Evolutionary conservation across 2,113 vertebrate genomes (phyloP).

Genomic region (Pomatorhinus ruficollis): DNA sequence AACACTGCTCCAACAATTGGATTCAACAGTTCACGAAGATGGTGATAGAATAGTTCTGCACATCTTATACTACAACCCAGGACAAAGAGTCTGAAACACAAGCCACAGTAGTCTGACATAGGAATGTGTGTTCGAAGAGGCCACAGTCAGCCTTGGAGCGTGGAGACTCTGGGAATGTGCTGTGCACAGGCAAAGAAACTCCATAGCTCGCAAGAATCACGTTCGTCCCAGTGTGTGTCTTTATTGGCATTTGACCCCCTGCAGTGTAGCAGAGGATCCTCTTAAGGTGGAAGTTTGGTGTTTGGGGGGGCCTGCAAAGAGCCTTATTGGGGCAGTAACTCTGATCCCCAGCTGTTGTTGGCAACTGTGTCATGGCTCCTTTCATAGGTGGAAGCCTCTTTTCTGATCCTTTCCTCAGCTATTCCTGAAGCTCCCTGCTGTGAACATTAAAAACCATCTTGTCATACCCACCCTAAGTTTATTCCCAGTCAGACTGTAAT

Average conservation of each 20-base stretch:
- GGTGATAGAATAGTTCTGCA: too few relatives aligned
- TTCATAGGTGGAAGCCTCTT: not conserved
- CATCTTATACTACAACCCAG: too few relatives aligned
- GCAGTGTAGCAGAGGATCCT: not conserved
- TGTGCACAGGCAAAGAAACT: too few relatives aligned
- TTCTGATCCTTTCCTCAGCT: not conserved
- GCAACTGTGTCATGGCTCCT: not conserved
- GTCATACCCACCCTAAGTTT: not conserved
- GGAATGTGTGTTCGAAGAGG: too few relatives aligned
- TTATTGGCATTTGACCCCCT: not conserved
- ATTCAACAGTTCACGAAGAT: too few relatives aligned
- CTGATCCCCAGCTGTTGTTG: not conserved
- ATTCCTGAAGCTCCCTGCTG: not conserved
- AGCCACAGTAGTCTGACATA: too few relatives aligned
- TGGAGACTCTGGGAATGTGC: too few relatives aligned
- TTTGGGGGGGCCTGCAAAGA: not conserved
- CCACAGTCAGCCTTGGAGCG: too few relatives aligned
- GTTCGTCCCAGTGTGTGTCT: too few relatives aligned
- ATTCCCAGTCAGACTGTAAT: not conserved
- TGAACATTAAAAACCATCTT: not conserved
- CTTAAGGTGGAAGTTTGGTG: not conserved
- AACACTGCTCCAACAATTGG: too few relatives aligned
- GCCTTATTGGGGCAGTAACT: not conserved
- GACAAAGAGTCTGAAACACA: too few relatives aligned
- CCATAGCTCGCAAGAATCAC: too few relatives aligned